These are phyloP conservation scores for Sphinx pinastri DNA, from an alignment of 2,888 invertebrate species.

Conservation along the genomic window DNA sequence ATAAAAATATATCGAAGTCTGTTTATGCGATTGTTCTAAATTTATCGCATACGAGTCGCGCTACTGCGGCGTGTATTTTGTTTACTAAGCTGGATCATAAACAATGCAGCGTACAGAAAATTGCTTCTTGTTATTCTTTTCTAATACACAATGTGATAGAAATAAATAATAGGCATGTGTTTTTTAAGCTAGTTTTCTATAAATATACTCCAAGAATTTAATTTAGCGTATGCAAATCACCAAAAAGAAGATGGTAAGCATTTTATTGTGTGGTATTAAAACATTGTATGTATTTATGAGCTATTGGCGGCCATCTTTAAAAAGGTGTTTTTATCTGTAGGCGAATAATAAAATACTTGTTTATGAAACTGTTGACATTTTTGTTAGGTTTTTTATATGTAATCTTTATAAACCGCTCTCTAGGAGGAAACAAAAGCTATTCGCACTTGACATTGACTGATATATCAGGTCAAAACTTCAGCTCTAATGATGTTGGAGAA, in stretches of 20 bases:
- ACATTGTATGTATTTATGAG: too few relatives aligned
- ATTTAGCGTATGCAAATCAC: too few relatives aligned
- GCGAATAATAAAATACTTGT: neutral
- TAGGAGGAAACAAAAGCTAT: conserved; percentile 30
- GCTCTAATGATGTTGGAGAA: conserved; percentile 29
- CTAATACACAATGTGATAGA: neutral
- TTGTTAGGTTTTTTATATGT: neutral
- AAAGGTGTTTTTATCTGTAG: neutral
- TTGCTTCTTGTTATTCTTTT: neutral
- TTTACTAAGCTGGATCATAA: conserved; percentile 11
- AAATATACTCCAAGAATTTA: too few relatives aligned
- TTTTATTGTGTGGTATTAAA: too few relatives aligned
- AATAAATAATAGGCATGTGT: too few relatives aligned
- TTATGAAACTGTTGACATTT: neutral
- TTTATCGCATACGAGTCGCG: neutral
- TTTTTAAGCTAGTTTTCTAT: too few relatives aligned
- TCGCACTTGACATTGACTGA: conserved; percentile 27
- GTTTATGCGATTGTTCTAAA: conserved; percentile 14
- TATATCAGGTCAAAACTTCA: conserved; percentile 26
- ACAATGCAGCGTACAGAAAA: neutral
- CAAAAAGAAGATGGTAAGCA: too few relatives aligned
- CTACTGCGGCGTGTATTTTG: neutral
- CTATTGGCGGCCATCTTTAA: neutral
- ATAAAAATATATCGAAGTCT: neutral
- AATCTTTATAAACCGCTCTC: conserved; percentile 5